A percentile compares a stretch with the other conserved stretches of the same genome.
Evolutionary conservation across 2,113 vertebrate species (phyloP).

Genomic region (Mesocricetus auratus): DNA sequence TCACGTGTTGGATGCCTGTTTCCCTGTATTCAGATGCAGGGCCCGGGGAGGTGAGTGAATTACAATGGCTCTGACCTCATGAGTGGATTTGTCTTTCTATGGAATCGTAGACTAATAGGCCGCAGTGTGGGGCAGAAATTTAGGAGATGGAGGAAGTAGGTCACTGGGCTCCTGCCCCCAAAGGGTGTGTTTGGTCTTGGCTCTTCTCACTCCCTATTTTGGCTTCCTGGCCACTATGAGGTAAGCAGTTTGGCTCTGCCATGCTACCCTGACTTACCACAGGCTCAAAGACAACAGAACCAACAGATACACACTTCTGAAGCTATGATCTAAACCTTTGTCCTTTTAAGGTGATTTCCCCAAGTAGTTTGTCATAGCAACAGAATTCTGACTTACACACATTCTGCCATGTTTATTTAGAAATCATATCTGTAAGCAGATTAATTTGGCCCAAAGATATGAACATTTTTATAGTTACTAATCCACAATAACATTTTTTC

Average conservation of each 20-base stretch:
- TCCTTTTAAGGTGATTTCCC: neutral
- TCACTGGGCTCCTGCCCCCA: neutral
- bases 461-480: neutral
- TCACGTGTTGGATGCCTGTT: neutral
- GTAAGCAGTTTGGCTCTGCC: neutral
- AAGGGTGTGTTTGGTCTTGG: neutral
- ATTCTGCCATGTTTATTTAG: neutral
- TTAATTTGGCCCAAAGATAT: neutral
- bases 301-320: neutral
- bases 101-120: neutral
- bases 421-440: neutral
- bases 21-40: neutral
- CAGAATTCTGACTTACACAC: neutral
- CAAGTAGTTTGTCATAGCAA: neutral
- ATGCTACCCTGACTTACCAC: neutral
- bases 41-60: neutral
- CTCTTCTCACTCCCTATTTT: neutral
- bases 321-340: neutral
- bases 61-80: neutral
- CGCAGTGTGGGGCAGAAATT: neutral
- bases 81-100: neutral
- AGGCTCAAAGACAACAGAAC: neutral
- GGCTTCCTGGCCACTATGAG: neutral
- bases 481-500: neutral
- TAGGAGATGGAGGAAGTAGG: neutral